Evolutionary conservation across 1,140 invertebrate species (phyloP).

Genomic region (Lamellibrachia luymesi): DNA sequence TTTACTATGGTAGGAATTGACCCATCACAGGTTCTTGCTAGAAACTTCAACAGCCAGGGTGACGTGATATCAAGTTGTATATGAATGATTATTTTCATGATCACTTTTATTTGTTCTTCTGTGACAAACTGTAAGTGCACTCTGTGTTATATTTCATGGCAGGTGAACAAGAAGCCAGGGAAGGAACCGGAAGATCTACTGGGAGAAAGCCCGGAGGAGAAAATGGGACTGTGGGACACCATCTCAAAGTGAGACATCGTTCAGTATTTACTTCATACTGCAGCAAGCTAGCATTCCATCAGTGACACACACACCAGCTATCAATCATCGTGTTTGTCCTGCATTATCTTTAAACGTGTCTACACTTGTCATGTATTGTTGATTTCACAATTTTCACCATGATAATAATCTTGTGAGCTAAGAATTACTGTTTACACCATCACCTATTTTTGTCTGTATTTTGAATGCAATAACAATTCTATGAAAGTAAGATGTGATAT

Average conservation of each 20-base stretch:
- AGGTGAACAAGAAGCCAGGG: slow-evolving; percentile 84
- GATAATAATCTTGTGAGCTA: too few species aligned
- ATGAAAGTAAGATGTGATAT: too few species aligned
- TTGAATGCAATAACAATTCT: too few species aligned
- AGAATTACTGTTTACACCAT: too few species aligned
- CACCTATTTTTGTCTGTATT: too few species aligned
- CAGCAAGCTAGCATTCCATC: neutral
- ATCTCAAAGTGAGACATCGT: slow-evolving; percentile 74
- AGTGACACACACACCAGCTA: neutral
- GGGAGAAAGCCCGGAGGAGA: slow-evolving; percentile 69
- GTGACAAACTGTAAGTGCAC: neutral
- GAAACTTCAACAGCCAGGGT: too few species aligned
- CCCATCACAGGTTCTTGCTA: neutral
- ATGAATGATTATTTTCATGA: too few species aligned
- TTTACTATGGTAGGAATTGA: neutral
- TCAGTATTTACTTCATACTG: neutral
- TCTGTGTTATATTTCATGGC: slow-evolving; percentile 9
- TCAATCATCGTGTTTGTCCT: neutral
- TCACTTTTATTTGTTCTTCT: too few species aligned
- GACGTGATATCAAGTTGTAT: too few species aligned
- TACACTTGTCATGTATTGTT: too few species aligned
- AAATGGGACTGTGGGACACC: slow-evolving; percentile 85
- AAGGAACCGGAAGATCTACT: slow-evolving; percentile 82
- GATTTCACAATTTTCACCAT: too few species aligned
- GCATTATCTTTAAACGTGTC: too few species aligned